These are phyloP conservation scores for Thamnophis sirtalis DNA, from an alignment of 2,113 vertebrate genomes.

Conservation along the genomic window DNA sequence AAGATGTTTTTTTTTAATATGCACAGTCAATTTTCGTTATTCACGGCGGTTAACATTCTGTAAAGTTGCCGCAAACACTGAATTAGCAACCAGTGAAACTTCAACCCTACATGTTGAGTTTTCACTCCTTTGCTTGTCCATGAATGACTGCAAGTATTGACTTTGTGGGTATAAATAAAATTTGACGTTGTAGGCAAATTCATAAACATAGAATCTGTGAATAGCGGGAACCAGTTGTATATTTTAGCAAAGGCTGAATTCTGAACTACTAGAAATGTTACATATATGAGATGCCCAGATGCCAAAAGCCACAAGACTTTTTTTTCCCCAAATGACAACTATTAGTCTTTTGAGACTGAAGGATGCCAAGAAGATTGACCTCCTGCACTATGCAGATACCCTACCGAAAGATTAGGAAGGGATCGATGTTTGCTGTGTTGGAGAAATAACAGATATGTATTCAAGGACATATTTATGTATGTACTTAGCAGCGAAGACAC, in stretches of 20 bases:
- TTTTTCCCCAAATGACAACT: too few relatives aligned
- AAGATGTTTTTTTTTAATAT: not conserved
- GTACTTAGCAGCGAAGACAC: not conserved
- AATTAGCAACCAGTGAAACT: not conserved
- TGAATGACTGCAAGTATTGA: not conserved
- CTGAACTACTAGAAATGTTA: not conserved
- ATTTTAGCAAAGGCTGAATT: not conserved
- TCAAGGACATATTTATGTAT: conserved; percentile 4
- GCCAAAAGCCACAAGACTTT: too few relatives aligned
- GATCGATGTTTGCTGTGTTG: not conserved
- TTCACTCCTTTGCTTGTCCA: not conserved
- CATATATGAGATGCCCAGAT: not conserved
- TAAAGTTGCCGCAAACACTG: not conserved
- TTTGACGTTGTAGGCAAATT: not conserved
- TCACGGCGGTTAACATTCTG: not conserved
- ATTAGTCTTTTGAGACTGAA: too few relatives aligned
- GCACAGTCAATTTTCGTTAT: not conserved
- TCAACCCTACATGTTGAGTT: not conserved
- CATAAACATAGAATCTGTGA: not conserved
- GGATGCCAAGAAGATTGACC: not conserved
- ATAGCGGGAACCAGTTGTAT: not conserved
- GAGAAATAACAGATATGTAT: not conserved
- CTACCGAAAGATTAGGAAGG: not conserved
- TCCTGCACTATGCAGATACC: not conserved
- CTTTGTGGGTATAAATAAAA: not conserved